A percentile compares a stretch with the other conserved stretches of the same genome.
Evolutionary conservation across 37 sponge, comb jelly and placozoan genomes (phyloP).

Genomic region (Crambe crambe): DNA sequence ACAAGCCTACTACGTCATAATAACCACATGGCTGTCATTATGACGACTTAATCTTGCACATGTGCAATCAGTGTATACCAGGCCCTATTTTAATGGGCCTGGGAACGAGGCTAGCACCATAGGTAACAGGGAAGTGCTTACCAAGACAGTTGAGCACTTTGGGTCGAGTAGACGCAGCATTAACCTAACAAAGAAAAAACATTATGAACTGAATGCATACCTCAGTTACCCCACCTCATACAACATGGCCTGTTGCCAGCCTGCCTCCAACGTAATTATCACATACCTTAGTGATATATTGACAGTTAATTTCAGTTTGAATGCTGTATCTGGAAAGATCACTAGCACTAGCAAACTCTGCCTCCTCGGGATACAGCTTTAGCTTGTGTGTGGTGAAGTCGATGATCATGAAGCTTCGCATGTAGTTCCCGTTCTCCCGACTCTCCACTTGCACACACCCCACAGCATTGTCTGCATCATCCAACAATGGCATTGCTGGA

Average conservation of each 20-base stretch:
- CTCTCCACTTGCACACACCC: conserved; percentile 37
- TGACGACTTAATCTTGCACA: too few species aligned
- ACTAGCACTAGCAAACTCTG: conserved; percentile 20
- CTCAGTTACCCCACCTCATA: too few species aligned
- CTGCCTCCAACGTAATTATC: not conserved
- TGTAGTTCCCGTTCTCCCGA: conserved; percentile 33
- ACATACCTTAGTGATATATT: conserved; percentile 73
- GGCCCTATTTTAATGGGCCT: too few species aligned
- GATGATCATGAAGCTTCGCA: conserved; percentile 36
- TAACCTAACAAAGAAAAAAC: conserved; percentile 24
- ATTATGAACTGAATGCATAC: not conserved
- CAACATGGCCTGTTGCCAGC: too few species aligned
- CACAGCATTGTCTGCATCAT: conserved; percentile 21
- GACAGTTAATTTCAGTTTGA: conserved; percentile 48
- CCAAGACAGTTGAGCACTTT: conserved; percentile 59
- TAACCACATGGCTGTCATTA: too few species aligned
- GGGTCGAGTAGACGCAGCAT: conserved; percentile 44
- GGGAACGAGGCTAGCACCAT: too few species aligned
- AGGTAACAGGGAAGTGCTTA: conserved; percentile 13
- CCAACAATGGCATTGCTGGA: conserved; percentile 44
- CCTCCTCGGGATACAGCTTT: conserved; percentile 37
- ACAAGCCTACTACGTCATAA: too few species aligned
- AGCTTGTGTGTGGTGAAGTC: conserved; percentile 45
- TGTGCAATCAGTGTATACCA: too few species aligned
- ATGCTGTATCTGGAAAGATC: conserved; percentile 23